Evolutionary conservation across 2,797 vertebrate species (phyloP), one percentile per base, ranked within the genome.

Genomic region (Characodon lateralis): DNA sequence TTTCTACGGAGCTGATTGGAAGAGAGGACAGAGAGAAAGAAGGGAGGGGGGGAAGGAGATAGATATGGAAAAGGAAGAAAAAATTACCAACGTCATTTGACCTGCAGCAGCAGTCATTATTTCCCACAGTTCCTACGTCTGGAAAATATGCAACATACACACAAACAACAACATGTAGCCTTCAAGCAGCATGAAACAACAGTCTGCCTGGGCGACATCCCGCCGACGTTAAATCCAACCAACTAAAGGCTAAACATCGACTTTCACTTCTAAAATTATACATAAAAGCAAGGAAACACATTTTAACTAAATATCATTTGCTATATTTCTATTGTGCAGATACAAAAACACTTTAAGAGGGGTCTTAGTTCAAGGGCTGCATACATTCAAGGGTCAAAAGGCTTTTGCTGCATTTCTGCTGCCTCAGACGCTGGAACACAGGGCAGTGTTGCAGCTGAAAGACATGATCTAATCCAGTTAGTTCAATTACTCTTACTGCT

Each of bases 21-120:
- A 81, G 78, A 89, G 82, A 96, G 95, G 95, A 81, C 86, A 83
- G 95, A 81, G 82, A 72, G 51, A 24, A 46, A 22, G 63, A 26
- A 56, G 31, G 26, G 18, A 71, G 43, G 70, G 73, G 79, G 48
- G 48, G 77, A 91, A 89, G 88, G 90, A 94, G 96, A 97, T 96
- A 97, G 96, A 96, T 97, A 97, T 97, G 96, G 96, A 98, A 94
- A 94, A 98, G 97, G 97, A 98, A 95, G 94, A 93, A 93, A 96
- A 96, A 98, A 98, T 98, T 99, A 98, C 98, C 98, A 98, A 99
- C 96, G 97, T 98, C 97, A 98, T 97, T 94, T 98, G 97, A 98
- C 97, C 97, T 97, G 97, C 97, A 97, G 97, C 97, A 96, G 97
- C 96, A 96, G 97, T 98, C 97, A 98, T 97, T 96, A 98, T 98